These are phyloP conservation scores for Ciconia nigra DNA, from an alignment of 2,797 vertebrate genomes.

Conservation along the genomic window DNA sequence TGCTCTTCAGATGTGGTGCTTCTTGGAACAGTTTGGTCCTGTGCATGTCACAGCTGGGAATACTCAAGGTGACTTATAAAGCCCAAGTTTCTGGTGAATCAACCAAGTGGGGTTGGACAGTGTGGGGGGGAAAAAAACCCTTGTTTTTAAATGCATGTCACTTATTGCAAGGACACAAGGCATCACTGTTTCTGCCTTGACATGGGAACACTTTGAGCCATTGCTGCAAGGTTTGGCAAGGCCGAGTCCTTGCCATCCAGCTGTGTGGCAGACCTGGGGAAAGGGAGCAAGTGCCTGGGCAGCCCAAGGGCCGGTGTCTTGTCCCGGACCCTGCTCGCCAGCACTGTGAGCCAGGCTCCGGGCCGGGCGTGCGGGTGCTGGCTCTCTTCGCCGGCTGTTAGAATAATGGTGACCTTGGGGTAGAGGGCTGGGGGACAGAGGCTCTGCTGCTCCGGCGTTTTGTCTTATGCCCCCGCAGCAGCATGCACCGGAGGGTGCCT, in stretches of 20 bases:
- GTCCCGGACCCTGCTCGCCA: fast-evolving
- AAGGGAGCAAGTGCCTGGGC: neutral
- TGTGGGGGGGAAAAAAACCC: fast-evolving
- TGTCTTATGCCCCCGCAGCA: neutral
- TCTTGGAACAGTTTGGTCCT: neutral
- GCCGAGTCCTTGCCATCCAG: fast-evolving
- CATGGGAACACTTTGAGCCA: fast-evolving
- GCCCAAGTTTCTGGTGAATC: neutral
- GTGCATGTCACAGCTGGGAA: neutral
- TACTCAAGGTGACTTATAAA: neutral
- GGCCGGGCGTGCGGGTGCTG: fast-evolving
- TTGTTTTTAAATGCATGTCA: neutral
- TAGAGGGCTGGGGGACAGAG: neutral
- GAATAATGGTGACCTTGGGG: neutral
- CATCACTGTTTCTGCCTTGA: neutral
- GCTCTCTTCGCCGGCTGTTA: neutral
- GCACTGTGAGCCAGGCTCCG: fast-evolving
- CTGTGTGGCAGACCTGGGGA: neutral
- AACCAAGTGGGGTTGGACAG: neutral
- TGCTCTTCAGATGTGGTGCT: neutral
- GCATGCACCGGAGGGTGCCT: fast-evolving
- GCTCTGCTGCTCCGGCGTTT: neutral
- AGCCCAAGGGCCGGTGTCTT: no score
- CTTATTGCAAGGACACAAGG: neutral
- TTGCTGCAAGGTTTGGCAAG: neutral